phyloP scores from a whole-genome alignment of 2,113 vertebrate species.

The Vireo altiloquus region DNA sequence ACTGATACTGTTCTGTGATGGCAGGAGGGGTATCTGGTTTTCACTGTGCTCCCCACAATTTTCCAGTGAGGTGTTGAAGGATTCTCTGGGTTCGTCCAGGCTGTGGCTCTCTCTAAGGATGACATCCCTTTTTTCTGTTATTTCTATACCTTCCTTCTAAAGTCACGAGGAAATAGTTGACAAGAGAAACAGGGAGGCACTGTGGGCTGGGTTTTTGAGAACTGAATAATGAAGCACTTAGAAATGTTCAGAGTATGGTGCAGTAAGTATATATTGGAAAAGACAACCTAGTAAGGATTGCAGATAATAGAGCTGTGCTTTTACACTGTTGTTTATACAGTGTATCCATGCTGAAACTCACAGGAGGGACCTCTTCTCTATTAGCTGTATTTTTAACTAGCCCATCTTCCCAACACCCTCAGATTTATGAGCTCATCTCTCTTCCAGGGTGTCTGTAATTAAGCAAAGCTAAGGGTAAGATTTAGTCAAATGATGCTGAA shows the following conservation, averaged over 20 bases:
- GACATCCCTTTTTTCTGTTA: not conserved
- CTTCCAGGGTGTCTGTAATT: slow-evolving; percentile 31
- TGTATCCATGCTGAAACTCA: not conserved
- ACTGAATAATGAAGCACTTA: not conserved
- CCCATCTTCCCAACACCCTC: not conserved
- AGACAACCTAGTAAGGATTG: not conserved
- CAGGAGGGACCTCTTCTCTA: not conserved
- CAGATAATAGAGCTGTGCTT: not conserved
- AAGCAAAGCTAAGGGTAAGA: slow-evolving; percentile 39
- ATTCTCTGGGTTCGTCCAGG: not conserved
- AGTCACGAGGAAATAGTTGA: not conserved
- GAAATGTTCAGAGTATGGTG: not conserved
- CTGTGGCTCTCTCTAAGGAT: not conserved
- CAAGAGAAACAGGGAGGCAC: not conserved
- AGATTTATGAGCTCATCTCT: not conserved
- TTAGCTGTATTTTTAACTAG: slow-evolving; percentile 7
- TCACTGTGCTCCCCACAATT: not conserved
- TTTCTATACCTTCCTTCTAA: not conserved
- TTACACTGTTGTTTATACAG: not conserved
- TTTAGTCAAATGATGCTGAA: slow-evolving; percentile 45
- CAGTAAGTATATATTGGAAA: not conserved
- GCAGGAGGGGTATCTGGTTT: not conserved
- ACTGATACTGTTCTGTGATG: not conserved
- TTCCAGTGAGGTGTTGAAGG: not conserved
- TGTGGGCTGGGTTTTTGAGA: not conserved